Evolutionary conservation across 92 coral and sea anemone genomes (phyloP).

Genomic region (Parazoanthus darwini): DNA sequence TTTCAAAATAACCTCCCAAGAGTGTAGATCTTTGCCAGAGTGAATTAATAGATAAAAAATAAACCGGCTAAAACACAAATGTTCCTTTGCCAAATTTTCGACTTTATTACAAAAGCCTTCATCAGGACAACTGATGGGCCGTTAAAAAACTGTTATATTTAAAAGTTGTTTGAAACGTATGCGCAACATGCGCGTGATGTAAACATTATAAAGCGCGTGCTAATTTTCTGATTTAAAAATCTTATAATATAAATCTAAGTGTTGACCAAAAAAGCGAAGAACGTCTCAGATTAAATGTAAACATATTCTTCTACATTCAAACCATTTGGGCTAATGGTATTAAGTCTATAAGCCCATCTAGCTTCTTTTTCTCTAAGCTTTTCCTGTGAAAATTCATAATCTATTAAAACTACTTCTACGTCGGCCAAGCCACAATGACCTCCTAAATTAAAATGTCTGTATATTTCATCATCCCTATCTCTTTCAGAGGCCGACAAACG

Average conservation of each 20-base stretch:
- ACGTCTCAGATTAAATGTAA: conserved; percentile 4
- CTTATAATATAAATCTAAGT: conserved; percentile 7
- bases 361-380: conserved; percentile 18
- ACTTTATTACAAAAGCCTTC: conserved; percentile 23
- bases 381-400: neutral
- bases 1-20: no score
- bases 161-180: conserved; percentile 23
- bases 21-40: no score
- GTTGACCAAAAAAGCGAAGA: neutral
- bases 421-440: conserved; percentile 23
- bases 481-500: conserved; percentile 18
- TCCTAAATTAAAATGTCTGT: conserved; percentile 17
- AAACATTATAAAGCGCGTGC: conserved; percentile 25
- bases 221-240: conserved; percentile 10
- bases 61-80: no score
- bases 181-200: conserved; percentile 26
- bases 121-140: conserved; percentile 15
- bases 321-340: conserved; percentile 13
- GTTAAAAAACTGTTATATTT: neutral
- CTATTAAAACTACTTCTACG: conserved; percentile 17
- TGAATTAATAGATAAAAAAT: no score
- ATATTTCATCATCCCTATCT: conserved; percentile 3
- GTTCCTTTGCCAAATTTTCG: conserved; percentile 14
- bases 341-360: conserved; percentile 24
- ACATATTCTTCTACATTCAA: conserved; percentile 23